phyloP scores from a whole-genome alignment of 2,888 invertebrate genomes.

The Lepidochitona cinerea region DNA sequence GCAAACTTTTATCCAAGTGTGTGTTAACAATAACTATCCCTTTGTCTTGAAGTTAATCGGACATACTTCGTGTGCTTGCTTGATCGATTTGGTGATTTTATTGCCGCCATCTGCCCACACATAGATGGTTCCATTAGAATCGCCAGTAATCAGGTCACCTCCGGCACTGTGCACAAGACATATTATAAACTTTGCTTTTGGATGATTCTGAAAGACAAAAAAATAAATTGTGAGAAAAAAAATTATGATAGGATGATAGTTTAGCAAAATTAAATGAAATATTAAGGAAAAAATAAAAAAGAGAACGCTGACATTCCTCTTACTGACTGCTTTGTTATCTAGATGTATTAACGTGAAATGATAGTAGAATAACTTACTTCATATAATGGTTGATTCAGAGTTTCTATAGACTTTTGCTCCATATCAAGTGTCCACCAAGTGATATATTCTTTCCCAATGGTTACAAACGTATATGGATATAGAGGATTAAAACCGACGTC shows the following conservation, averaged over 20 bases:
- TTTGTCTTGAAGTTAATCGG: not conserved
- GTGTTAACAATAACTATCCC: not conserved
- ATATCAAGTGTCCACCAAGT: slow-evolving; percentile 63
- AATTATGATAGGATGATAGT: not conserved
- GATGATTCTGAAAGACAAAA: slow-evolving; percentile 47
- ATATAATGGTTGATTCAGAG: slow-evolving; percentile 55
- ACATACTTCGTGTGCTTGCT: slow-evolving; percentile 68
- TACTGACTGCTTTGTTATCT: too few species aligned
- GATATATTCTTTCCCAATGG: slow-evolving; percentile 65
- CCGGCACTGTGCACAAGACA: slow-evolving; percentile 53
- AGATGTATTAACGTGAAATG: too few species aligned
- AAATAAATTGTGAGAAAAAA: not conserved
- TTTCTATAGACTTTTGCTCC: slow-evolving; percentile 41
- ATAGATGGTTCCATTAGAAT: slow-evolving; percentile 68
- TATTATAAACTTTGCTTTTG: slow-evolving; percentile 59
- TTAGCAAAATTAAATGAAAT: not conserved
- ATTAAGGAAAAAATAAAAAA: too few species aligned
- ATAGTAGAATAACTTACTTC: too few species aligned
- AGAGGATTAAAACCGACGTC: slow-evolving; percentile 56
- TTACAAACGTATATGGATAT: slow-evolving; percentile 53
- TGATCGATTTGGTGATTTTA: slow-evolving; percentile 64
- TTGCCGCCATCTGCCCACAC: slow-evolving; percentile 64
- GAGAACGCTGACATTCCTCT: too few species aligned
- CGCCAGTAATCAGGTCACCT: slow-evolving; percentile 66
- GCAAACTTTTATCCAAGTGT: not conserved